Conservation (phyloP, 2,113 vertebrate genomes). For the Eclectus roratus region DNA sequence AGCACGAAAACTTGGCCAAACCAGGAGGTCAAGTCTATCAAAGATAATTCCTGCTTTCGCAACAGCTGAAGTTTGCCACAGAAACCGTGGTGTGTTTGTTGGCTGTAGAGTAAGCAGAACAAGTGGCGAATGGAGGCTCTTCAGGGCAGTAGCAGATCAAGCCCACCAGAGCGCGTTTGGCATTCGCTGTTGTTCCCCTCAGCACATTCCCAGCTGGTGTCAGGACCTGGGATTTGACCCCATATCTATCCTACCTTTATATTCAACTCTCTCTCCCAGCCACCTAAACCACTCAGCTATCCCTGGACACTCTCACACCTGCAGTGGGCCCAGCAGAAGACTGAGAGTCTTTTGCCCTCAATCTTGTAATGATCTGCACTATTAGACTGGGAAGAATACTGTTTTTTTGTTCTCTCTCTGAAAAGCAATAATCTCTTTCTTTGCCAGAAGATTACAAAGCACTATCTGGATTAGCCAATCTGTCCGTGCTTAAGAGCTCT, state of each 20-base stretch:
- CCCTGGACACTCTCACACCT: not conserved
- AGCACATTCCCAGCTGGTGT: not conserved
- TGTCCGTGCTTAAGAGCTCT: not conserved
- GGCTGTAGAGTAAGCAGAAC: not conserved
- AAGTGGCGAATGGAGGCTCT: not conserved
- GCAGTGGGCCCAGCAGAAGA: not conserved
- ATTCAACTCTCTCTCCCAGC: not conserved
- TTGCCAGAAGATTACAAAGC: constrained; percentile 21
- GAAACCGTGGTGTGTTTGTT: not conserved
- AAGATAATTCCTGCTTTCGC: not conserved
- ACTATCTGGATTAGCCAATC: constrained; percentile 54
- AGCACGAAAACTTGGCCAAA: not conserved
- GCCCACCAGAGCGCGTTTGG: not conserved
- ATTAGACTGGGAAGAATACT: not conserved
- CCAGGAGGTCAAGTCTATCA: not conserved
- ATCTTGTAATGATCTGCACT: not conserved
- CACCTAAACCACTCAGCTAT: not conserved
- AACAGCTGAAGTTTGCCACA: not conserved
- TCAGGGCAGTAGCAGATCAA: not conserved
- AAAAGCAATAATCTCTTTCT: constrained; percentile 21
- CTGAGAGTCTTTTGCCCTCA: not conserved
- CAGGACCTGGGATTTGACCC: not conserved
- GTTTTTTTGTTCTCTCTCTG: not conserved
- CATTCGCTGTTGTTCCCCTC: not conserved
- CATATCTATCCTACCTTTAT: not conserved